Conservation (phyloP, 2,888 invertebrate species). For the Troides helena region DNA sequence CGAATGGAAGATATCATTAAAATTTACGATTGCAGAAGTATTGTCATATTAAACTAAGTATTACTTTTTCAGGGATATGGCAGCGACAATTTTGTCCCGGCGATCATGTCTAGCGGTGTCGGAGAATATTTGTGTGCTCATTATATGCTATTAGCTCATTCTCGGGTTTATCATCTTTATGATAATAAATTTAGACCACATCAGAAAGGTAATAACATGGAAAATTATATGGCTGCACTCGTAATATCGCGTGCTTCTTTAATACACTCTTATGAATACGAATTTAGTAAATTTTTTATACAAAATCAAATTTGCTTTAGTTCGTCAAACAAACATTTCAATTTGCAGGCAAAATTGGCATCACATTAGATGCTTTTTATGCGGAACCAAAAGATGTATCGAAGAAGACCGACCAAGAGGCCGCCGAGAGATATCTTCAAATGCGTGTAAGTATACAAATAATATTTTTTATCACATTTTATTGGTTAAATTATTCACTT, state of each 20-base stretch:
- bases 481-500: constrained; percentile 1
- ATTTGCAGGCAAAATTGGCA: constrained; percentile 78
- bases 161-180: constrained; percentile 82
- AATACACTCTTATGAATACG: not conserved
- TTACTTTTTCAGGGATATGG: constrained; percentile 69
- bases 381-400: constrained; percentile 73
- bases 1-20: not conserved
- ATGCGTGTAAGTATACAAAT: constrained; percentile 71
- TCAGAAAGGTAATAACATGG: constrained; percentile 67
- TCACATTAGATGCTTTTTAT: constrained; percentile 79
- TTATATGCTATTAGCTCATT: constrained; percentile 83
- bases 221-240: not conserved
- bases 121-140: constrained; percentile 83
- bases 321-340: constrained; percentile 17
- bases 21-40: not conserved
- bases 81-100: constrained; percentile 76
- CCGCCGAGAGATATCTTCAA: constrained; percentile 77
- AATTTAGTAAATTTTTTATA: not conserved
- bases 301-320: not conserved
- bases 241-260: not conserved
- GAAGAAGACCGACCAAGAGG: constrained; percentile 68
- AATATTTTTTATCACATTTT: not conserved
- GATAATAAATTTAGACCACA: constrained; percentile 73
- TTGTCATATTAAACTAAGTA: not conserved
- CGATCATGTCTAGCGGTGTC: constrained; percentile 65